A percentile compares a stretch with the other conserved stretches of the same genome.
These are phyloP conservation scores for Setophaga petechia DNA, from an alignment of 2,113 vertebrate species.

Conservation along the genomic window DNA sequence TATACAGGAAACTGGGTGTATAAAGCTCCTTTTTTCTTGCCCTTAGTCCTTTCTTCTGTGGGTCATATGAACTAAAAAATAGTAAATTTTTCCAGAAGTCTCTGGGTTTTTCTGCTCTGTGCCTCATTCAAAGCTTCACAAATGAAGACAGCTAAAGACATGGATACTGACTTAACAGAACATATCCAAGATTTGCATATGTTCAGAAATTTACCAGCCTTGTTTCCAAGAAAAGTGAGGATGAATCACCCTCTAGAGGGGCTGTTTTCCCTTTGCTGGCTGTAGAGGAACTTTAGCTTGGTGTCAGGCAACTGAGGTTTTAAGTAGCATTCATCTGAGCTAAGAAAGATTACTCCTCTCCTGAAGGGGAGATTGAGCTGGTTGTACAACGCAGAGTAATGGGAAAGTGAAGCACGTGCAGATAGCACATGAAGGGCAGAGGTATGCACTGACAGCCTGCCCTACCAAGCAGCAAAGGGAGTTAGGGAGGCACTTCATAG, in stretches of 20 bases:
- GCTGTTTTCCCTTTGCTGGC: not conserved
- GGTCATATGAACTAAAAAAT: not conserved
- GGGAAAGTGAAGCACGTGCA: not conserved
- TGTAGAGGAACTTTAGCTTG: not conserved
- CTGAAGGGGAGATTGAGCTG: not conserved
- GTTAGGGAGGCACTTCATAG: not conserved
- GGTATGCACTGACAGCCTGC: not conserved
- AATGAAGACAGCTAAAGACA: not conserved
- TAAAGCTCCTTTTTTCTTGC: not conserved
- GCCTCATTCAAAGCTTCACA: not conserved
- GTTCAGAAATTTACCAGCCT: not conserved
- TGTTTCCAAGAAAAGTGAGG: not conserved
- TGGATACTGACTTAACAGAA: not conserved
- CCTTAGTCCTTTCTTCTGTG: not conserved
- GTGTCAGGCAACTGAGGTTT: not conserved
- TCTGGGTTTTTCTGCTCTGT: not conserved
- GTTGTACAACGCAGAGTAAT: not conserved
- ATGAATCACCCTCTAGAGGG: not conserved
- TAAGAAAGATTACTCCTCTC: not conserved
- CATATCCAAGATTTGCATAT: not conserved
- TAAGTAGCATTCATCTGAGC: not conserved
- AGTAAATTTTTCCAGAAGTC: not conserved
- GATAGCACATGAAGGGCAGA: not conserved
- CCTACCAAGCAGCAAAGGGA: not conserved
- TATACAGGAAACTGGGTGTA: not conserved